A percentile compares a stretch with the other conserved stretches of the same genome.
Conservation (phyloP, 2,113 vertebrate genomes). For the Zootoca vivipara region DNA sequence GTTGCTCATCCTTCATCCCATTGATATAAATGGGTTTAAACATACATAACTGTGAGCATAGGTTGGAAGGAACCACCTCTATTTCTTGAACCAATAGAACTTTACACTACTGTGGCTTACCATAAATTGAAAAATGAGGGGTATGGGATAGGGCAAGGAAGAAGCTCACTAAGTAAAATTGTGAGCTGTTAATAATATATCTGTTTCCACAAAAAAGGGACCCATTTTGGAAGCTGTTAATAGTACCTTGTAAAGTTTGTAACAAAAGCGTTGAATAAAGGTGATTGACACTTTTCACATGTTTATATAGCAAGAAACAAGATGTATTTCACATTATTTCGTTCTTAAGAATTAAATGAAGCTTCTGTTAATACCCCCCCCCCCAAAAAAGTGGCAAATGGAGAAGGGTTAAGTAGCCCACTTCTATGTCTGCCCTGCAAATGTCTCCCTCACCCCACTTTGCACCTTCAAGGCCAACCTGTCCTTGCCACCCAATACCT, state of each 20-base stretch:
- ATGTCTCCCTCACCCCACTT: background rate
- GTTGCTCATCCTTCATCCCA: background rate
- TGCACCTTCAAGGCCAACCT: background rate
- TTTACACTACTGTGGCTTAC: conserved; percentile 60
- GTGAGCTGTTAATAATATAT: conserved; percentile 58
- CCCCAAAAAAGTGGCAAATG: background rate
- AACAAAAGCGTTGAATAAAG: conserved; percentile 50
- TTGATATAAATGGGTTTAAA: background rate
- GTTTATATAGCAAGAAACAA: conserved; percentile 42
- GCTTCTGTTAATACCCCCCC: background rate
- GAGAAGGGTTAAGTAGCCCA: background rate
- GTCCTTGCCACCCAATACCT: background rate
- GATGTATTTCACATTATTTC: conserved; percentile 41
- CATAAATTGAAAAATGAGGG: conserved; percentile 57
- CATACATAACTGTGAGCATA: background rate
- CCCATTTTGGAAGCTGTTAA: conserved; percentile 54
- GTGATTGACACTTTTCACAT: conserved; percentile 49
- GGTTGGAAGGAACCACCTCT: conserved; percentile 45
- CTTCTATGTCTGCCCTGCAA: background rate
- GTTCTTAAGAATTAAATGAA: conserved; percentile 52
- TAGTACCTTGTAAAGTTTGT: conserved; percentile 51
- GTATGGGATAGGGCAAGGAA: conserved; percentile 21
- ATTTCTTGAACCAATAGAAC: conserved; percentile 74
- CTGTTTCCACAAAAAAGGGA: conserved; percentile 59
- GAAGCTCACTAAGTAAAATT: conserved; percentile 60